Conservation (phyloP, 2,797 vertebrate species). For the Typhlichthys subterraneus region DNA sequence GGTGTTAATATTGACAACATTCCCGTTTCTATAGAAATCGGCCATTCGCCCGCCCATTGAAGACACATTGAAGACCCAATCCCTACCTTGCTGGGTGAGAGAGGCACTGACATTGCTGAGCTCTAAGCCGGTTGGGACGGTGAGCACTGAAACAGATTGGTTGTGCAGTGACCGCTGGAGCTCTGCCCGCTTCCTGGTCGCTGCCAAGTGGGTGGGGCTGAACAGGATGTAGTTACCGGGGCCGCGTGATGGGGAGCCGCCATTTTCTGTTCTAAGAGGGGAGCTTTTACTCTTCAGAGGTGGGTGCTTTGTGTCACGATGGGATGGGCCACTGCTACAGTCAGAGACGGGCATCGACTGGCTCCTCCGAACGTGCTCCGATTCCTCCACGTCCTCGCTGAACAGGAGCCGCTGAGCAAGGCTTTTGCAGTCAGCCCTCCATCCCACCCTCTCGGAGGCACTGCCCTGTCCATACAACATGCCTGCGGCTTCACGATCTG, state of each 20-base stretch:
- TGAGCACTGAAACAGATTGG: constrained; percentile 78
- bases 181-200: constrained; percentile 52
- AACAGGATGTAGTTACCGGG: constrained; percentile 79
- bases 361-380: constrained; percentile 19
- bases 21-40: no score
- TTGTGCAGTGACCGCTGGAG: constrained; percentile 52
- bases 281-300: constrained; percentile 38
- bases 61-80: neutral
- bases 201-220: constrained; percentile 70
- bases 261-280: constrained; percentile 19
- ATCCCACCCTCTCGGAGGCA: constrained; percentile 33
- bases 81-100: constrained; percentile 58
- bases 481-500: no score
- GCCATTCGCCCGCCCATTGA: no score
- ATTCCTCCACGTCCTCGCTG: constrained; percentile 64
- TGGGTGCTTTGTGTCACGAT: constrained; percentile 6
- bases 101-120: constrained; percentile 62
- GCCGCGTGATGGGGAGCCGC: constrained; percentile 21
- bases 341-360: constrained; percentile 12
- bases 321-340: neutral
- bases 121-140: constrained; percentile 83
- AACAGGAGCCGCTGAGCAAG: constrained; percentile 77
- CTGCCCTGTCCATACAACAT: neutral
- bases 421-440: constrained; percentile 63
- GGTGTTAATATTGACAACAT: no score